These are phyloP conservation scores for Haliclona indistincta DNA, from an alignment of 37 sponge, comb jelly and placozoan genomes.

Conservation along the genomic window DNA sequence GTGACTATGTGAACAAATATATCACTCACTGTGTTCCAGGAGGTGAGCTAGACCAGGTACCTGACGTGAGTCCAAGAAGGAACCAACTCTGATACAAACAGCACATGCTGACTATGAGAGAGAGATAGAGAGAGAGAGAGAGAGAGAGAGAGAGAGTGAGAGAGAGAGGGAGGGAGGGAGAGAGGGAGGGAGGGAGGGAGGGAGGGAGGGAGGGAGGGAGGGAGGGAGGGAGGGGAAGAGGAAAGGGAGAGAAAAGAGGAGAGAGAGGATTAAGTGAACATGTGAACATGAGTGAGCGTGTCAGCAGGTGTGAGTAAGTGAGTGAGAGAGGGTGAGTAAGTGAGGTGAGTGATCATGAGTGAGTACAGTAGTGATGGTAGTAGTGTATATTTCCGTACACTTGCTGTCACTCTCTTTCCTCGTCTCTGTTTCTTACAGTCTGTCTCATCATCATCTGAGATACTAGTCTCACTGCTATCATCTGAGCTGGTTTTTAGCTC, in stretches of 20 bases:
- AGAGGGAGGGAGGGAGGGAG: conserved; percentile 3
- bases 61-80: conserved; percentile 62
- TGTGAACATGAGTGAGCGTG: too few relatives aligned
- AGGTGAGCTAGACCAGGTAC: conserved; percentile 80
- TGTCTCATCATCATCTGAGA: too few relatives aligned
- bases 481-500: too few relatives aligned
- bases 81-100: conserved; percentile 39
- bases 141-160: neutral
- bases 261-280: neutral
- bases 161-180: neutral
- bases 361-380: too few relatives aligned
- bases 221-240: neutral
- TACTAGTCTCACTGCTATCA: too few relatives aligned
- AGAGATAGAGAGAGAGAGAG: neutral
- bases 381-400: too few relatives aligned
- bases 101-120: neutral
- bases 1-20: too few relatives aligned
- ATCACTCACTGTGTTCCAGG: conserved; percentile 81
- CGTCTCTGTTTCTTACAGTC: too few relatives aligned
- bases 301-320: too few relatives aligned
- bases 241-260: neutral
- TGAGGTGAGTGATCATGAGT: too few relatives aligned
- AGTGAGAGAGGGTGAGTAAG: too few relatives aligned
- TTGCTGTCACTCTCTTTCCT: too few relatives aligned
- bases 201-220: conserved; percentile 13